Evolutionary conservation across 1,140 invertebrate species (phyloP), one percentile per base, ranked within the genome.

Genomic region (Drosophila funebris): DNA sequence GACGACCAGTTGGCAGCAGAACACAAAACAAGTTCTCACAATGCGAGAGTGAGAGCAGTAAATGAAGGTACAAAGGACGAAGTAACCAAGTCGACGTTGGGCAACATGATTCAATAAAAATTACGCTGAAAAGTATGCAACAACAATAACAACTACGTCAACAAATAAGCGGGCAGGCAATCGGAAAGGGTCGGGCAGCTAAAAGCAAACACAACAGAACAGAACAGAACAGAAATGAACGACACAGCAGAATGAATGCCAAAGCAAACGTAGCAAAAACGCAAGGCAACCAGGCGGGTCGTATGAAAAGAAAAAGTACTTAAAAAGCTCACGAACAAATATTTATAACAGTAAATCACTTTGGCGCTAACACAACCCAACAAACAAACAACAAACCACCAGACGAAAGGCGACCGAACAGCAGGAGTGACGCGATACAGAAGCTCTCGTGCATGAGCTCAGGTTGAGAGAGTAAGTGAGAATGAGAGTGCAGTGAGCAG

Each of bases 291-390:
- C 53, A 54, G 22, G 37, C 39, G 39, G 48, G 67, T 24, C 50
- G 53, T 54, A 54, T 70, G 60, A 78, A 71, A 87, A 76, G 83
- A 87, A 85, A 84, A 85, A 87, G 83, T 89, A 88, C 83, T 87
- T 87, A 87, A 88, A 89, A 83, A 87, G 83, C 83, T 87, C 79
- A 88, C 78, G 68, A 88, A 79, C 83, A 87, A 87, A 87, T 87
- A 87, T 87, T 87, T 88, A 87, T 87, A 87, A 87, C 78, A 87
- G 83, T 87, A 87, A 87, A 87, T 87, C 83, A 87, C 83, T 87
- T 87, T 87, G 80, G 83, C 76, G 83, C 83, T 87, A 71, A 81
- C 50, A 69, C 64, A 87, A 69, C 57, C 53, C 72, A 54, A 37
- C 64, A 56, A 31, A 61, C 33, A 50, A 50, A 61, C 44, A 48